Evolutionary conservation across 2,888 invertebrate species (phyloP).

Genomic region (Notocelia uddmanniana): DNA sequence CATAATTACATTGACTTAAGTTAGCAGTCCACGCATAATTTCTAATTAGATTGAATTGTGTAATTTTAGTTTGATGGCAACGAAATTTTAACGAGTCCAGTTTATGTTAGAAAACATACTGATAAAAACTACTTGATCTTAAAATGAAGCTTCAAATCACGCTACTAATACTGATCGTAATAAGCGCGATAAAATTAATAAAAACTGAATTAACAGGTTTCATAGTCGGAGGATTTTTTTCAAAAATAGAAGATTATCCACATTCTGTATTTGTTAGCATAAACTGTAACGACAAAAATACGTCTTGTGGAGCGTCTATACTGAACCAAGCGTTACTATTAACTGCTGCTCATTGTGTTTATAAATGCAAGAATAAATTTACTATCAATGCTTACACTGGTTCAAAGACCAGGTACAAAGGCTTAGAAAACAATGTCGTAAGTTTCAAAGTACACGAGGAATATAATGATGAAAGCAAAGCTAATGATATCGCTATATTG

Average conservation of each 20-base stretch:
- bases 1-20: too few species aligned
- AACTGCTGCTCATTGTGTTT: not conserved
- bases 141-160: not conserved
- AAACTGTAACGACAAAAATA: not conserved
- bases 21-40: too few species aligned
- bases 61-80: too few species aligned
- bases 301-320: not conserved
- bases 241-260: not conserved
- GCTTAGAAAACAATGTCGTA: not conserved
- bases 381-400: not conserved
- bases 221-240: not conserved
- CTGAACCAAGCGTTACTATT: slow-evolving; percentile 1
- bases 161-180: not conserved
- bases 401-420: not conserved
- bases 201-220: slow-evolving; percentile 1
- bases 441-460: not conserved
- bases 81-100: too few species aligned
- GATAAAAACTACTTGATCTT: too few species aligned
- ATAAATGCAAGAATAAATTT: not conserved
- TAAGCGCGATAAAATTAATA: not conserved
- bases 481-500: not conserved
- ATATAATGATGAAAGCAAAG: not conserved
- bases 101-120: too few species aligned
- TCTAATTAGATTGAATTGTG: too few species aligned
- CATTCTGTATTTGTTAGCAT: not conserved